Base-by-base conservation (phyloP, 2,888 invertebrate genomes). In the Halocaridina rubra region DNA sequence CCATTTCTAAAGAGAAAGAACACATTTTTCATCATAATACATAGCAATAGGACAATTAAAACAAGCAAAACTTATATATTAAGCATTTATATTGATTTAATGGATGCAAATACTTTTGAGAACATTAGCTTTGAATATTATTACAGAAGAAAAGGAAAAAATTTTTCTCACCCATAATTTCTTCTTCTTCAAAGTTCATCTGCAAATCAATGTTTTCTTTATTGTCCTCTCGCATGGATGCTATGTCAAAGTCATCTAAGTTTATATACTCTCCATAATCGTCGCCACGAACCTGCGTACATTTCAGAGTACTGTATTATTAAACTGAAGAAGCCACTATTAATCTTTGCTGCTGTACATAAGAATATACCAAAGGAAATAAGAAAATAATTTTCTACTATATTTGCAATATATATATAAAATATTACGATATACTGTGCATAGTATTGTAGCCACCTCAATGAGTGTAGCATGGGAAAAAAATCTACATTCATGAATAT, bases 211-310 rank as follows among this genome's bases (percentile, higher is more conserved):
- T 90, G 87, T 94, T 93, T 89, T 95, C 95, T 88, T 94, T 93
- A 80, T 94, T 93, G 86, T 95, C 95, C 0, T 80, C 76, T 46
- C 84, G 80, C 72, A 85, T 61, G 19, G 39, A 53, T 46, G 75
- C 78, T 30, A 84, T 82, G 46, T 85, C 81, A 77, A 84, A 88
- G 64, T 89, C 87, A 10, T 86, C 88, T 29, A 91, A 91, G 53
- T 93, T 93, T 80, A 99, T 96, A 61, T 97, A 94, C 92, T 99
- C 99, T 0, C 99, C 99, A 90, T 99, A 99, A 90, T 99, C 99
- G 90, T 99, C 99, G 27, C 75, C 53, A 22, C 87, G 76, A 22
- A 81, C 53, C 87, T 87, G 85, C 4, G 24, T 67, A 19, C 10
- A 8, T 32, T 32, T 39, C 1, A 1, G n/a, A 19, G 5, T 16